These are phyloP conservation scores for Nymphalis c-album DNA, from an alignment of 2,888 invertebrate species.

Conservation along the genomic window DNA sequence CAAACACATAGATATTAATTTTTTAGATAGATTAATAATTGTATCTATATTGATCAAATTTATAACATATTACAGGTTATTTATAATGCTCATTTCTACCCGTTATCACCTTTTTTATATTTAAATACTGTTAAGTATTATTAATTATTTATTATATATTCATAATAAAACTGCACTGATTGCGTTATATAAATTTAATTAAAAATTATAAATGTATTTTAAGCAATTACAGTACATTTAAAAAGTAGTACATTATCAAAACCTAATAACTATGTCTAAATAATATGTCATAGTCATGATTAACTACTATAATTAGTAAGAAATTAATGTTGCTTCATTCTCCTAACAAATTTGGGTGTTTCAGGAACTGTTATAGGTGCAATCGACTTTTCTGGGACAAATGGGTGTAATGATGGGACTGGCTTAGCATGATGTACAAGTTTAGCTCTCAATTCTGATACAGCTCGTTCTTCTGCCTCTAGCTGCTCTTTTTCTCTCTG, in stretches of 20 bases:
- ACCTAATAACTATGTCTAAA: background rate
- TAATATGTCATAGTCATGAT: slow-evolving; percentile 21
- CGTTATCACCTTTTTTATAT: too few species aligned
- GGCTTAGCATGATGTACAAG: slow-evolving; percentile 84
- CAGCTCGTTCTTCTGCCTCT: slow-evolving; percentile 76
- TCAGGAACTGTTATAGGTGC: slow-evolving; percentile 83
- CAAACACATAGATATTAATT: too few species aligned
- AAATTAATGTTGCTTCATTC: slow-evolving; percentile 55
- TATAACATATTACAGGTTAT: too few species aligned
- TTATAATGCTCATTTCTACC: too few species aligned
- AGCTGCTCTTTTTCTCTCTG: slow-evolving; percentile 61
- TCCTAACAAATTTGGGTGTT: slow-evolving; percentile 81
- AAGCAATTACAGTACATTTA: slow-evolving; percentile 2
- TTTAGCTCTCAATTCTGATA: slow-evolving; percentile 77
- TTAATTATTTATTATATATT: background rate
- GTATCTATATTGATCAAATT: too few species aligned
- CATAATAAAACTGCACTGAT: slow-evolving; percentile 9
- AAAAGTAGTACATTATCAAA: slow-evolving; percentile 5
- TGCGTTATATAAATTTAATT: slow-evolving; percentile 11
- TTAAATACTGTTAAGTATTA: too few species aligned
- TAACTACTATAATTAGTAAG: slow-evolving; percentile 31
- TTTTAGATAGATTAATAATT: too few species aligned
- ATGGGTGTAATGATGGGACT: slow-evolving; percentile 73
- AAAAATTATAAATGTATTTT: slow-evolving; percentile 13
- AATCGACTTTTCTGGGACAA: slow-evolving; percentile 75